Conservation (phyloP, 2,797 vertebrate genomes). For the Gadopsis bispinosus region DNA sequence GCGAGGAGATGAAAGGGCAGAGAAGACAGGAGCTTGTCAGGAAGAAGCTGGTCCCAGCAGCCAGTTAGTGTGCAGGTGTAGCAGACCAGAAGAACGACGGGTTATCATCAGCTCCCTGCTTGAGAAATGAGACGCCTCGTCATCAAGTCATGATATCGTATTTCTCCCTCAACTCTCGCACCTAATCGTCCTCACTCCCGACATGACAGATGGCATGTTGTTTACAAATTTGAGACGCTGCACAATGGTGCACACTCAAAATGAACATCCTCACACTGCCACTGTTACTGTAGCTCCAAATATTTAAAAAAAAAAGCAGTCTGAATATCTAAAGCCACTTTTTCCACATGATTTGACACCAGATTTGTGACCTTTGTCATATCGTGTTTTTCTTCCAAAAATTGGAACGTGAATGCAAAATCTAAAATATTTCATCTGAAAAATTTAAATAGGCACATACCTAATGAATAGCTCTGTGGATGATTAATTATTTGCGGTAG, state of each 20-base stretch:
- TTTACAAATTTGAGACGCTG: slow-evolving; percentile 58
- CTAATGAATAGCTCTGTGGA: neutral
- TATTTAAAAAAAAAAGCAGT: neutral
- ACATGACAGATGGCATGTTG: slow-evolving; percentile 55
- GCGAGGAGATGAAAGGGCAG: slow-evolving; percentile 83
- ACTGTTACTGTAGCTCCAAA: slow-evolving; percentile 1
- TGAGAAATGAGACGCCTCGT: slow-evolving; percentile 76
- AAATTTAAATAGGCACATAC: neutral
- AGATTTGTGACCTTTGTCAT: neutral
- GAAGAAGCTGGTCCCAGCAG: slow-evolving; percentile 70
- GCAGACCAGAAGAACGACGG: slow-evolving; percentile 77
- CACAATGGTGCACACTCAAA: slow-evolving; percentile 10
- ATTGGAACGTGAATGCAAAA: neutral
- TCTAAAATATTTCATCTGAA: neutral
- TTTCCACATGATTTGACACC: neutral
- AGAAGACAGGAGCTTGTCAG: slow-evolving; percentile 81
- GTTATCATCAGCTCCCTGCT: slow-evolving; percentile 76
- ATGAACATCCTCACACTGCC: slow-evolving; percentile 30
- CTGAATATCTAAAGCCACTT: neutral
- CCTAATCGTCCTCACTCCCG: slow-evolving; percentile 58
- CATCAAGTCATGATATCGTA: slow-evolving; percentile 74
- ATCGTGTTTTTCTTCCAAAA: neutral
- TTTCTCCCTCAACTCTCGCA: slow-evolving; percentile 58
- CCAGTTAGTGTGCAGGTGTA: slow-evolving; percentile 79
- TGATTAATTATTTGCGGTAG: neutral